Percentiles rank a stretch among this genome's conserved stretches.
These are phyloP conservation scores for Macropus fuliginosus DNA, from an alignment of 2,797 vertebrate species.

Conservation along the genomic window DNA sequence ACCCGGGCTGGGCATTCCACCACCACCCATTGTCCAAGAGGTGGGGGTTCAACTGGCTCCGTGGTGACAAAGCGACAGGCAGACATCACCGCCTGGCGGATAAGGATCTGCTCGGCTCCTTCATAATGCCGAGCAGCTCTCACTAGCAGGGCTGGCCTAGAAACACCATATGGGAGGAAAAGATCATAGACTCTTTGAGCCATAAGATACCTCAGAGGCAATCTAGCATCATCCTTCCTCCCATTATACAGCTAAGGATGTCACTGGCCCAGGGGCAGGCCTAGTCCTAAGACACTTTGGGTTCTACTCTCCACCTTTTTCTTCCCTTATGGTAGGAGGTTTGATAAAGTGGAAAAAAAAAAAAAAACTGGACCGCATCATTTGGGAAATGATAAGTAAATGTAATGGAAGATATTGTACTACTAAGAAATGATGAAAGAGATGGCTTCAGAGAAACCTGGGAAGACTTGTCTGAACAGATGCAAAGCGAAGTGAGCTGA, in stretches of 20 bases:
- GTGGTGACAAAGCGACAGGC: slow-evolving; percentile 88
- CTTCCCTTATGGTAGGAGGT: neutral
- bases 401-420: neutral
- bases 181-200: neutral
- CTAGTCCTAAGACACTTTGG: neutral
- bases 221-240: neutral
- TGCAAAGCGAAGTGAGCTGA: neutral
- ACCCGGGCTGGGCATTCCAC: slow-evolving; percentile 92
- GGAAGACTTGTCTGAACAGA: neutral
- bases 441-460: neutral
- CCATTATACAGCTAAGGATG: neutral
- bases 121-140: slow-evolving; percentile 96
- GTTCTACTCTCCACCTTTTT: neutral
- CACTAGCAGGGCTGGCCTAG: slow-evolving; percentile 92
- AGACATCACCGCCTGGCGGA: slow-evolving; percentile 93
- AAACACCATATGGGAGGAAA: neutral
- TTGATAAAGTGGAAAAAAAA: neutral
- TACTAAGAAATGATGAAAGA: neutral
- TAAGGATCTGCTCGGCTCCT: slow-evolving; percentile 93
- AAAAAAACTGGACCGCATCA: neutral
- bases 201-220: neutral
- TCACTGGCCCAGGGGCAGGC: neutral
- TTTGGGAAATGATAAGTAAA: neutral
- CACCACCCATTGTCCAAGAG: slow-evolving; percentile 90
- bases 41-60: slow-evolving; percentile 81